Base-by-base conservation (phyloP, 2,888 invertebrate genomes). In the Aleiodes leptofemur region DNA sequence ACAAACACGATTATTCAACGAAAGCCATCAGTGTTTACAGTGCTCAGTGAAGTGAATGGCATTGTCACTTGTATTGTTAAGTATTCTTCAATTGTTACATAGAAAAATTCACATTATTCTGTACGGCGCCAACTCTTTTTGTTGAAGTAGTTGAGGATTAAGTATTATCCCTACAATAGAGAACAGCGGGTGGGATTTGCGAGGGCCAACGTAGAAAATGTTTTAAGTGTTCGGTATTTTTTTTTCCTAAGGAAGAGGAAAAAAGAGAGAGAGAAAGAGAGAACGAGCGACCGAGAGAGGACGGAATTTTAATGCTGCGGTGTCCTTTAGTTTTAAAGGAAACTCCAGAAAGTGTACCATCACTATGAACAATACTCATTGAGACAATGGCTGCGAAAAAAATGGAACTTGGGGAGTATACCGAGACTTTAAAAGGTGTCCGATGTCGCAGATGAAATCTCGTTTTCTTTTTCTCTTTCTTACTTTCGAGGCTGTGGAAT, bases 71-170 rank as follows among this genome's bases (percentile, higher is more conserved):
- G 72, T 48, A 48, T 56, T 50, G 34, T 69, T 53, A 48, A 55
- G 43, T 50, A 57, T 70, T 55, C 56, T 43, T 9, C 13, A 56
- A 85, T 84, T 84, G 71, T 80, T 78, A 84, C 82, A 84, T 86
- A 82, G 82, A 80, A 82, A 79, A 69, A 73, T 79, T 83, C 80
- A 84, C 79, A 80, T 86, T 85, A 85, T 83, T 81, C 81, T 11
- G 43, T 43, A 43, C 81, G 85, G 86, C 86, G 86, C 86, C 85
- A 88, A 88, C 86, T 88, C 87, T 87, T 88, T 85, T 86, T 86
- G 85, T 86, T 82, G 74, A 59, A 73, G 51, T 61, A 61, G 56
- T 57, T 55, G n/a, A 9, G 86, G 87, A 87, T 88, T 86, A 88
- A 78, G 80, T 78, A 43, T 82, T 78, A 83, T 80, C 85, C 83